Percentiles rank a stretch among this genome's conserved stretches.
These are phyloP conservation scores for Zaprionus africanus DNA, from an alignment of 1,140 invertebrate species.

Conservation along the genomic window DNA sequence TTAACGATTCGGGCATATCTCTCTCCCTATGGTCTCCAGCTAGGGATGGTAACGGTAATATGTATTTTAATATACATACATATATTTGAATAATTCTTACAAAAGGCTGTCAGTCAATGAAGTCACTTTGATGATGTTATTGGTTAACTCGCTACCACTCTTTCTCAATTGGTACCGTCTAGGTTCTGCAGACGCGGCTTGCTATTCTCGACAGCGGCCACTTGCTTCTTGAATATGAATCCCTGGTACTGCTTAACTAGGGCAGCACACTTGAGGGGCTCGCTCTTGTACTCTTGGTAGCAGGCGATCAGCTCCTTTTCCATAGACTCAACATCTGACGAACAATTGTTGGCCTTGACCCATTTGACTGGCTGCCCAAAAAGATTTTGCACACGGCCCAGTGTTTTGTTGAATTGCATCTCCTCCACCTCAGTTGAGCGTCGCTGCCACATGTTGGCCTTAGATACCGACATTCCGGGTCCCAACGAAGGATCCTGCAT, in stretches of 20 bases:
- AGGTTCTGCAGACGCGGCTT: background rate
- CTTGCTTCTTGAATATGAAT: conserved; percentile 58
- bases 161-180: background rate
- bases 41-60: background rate
- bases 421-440: conserved; percentile 61
- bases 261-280: conserved; percentile 57
- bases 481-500: background rate
- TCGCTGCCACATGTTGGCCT: conserved; percentile 33
- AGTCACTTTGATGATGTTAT: background rate
- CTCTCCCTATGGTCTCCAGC: background rate
- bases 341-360: conserved; percentile 46
- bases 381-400: conserved; percentile 56
- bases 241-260: conserved; percentile 58
- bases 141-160: background rate
- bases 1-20: background rate
- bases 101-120: conserved; percentile 6
- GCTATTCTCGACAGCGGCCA: conserved; percentile 25
- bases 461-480: background rate
- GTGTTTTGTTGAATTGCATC: conserved; percentile 51
- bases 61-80: background rate
- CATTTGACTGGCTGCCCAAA: conserved; percentile 54
- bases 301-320: conserved; percentile 53
- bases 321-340: conserved; percentile 44
- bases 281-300: conserved; percentile 47
- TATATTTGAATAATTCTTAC: background rate